Conservation (phyloP, 2,797 vertebrate genomes). For the Labroides dimidiatus region DNA sequence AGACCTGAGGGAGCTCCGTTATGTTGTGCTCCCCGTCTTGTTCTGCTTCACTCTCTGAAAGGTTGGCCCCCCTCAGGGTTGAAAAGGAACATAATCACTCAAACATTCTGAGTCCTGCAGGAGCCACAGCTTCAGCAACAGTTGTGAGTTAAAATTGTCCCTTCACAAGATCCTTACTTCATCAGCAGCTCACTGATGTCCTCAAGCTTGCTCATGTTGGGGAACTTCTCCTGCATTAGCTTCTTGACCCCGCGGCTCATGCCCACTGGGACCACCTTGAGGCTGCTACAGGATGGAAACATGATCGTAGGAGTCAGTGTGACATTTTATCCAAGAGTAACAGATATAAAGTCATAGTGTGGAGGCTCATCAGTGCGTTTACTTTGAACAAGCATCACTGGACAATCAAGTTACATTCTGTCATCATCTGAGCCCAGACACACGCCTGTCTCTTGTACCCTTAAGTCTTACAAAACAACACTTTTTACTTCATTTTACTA, state of each 20-base stretch:
- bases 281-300: constrained; percentile 82
- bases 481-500: too few relatives aligned
- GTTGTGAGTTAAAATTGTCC: neutral
- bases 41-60: constrained; percentile 94
- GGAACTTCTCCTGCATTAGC: constrained; percentile 93
- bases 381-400: constrained; percentile 87
- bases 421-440: constrained; percentile 80
- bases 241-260: constrained; percentile 95
- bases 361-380: constrained; percentile 86
- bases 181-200: constrained; percentile 95
- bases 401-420: constrained; percentile 74
- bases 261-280: constrained; percentile 94
- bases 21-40: constrained; percentile 93
- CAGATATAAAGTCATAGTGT: fast-evolving
- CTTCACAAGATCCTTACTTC: constrained; percentile 80
- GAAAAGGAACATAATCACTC: neutral
- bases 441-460: too few relatives aligned
- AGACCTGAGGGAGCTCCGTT: constrained; percentile 90
- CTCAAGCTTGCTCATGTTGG: constrained; percentile 92
- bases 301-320: neutral
- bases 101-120: neutral
- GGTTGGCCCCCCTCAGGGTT: constrained; percentile 85
- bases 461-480: too few relatives aligned
- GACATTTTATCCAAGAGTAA: neutral
- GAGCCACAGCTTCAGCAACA: neutral